Percentiles rank a stretch among this genome's conserved stretches.
Evolutionary conservation across 2,113 vertebrate genomes (phyloP).

Genomic region (Ailurus styani): DNA sequence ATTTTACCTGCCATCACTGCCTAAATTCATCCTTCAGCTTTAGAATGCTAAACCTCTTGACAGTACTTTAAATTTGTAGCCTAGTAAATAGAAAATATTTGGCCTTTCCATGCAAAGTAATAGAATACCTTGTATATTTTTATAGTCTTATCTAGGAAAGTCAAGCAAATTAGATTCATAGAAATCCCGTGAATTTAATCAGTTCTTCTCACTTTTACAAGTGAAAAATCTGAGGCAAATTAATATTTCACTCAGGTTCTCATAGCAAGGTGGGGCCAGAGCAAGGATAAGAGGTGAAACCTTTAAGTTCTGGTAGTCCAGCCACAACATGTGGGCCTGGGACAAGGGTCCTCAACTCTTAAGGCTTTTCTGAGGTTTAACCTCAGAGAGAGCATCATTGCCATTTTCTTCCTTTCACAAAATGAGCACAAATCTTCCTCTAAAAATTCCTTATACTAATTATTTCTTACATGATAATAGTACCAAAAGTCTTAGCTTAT

Average conservation of each 20-base stretch:
- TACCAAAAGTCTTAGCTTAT: background rate
- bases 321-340: accelerated
- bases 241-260: background rate
- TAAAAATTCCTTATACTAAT: background rate
- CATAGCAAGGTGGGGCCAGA: background rate
- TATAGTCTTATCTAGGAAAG: background rate
- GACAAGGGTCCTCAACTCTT: accelerated
- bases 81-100: background rate
- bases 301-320: background rate
- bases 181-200: background rate
- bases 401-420: background rate
- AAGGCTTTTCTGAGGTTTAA: background rate
- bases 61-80: background rate
- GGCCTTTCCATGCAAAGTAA: background rate
- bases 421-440: background rate
- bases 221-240: background rate
- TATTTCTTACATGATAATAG: background rate
- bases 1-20: background rate
- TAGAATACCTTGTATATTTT: background rate
- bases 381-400: background rate
- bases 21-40: background rate
- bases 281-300: background rate
- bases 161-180: background rate
- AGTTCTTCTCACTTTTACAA: background rate
- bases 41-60: background rate